Evolutionary conservation across 2,113 vertebrate genomes (phyloP).

Genomic region (Xyrauchen texanus): DNA sequence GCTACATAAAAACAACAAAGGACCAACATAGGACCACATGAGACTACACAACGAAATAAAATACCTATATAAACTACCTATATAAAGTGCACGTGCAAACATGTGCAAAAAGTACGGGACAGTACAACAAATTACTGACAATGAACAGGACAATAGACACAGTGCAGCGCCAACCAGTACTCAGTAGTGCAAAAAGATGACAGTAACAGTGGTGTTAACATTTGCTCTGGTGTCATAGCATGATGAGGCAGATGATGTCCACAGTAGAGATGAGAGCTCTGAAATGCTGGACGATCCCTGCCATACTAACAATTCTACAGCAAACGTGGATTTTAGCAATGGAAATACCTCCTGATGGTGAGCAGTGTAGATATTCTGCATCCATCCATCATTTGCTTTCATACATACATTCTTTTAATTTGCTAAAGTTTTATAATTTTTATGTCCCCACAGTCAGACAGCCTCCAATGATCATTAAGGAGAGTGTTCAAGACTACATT

Average conservation of each 20-base stretch:
- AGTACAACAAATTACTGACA: no score
- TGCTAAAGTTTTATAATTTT: not conserved
- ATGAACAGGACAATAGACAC: no score
- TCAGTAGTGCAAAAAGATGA: no score
- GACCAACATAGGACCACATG: no score
- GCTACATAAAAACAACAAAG: no score
- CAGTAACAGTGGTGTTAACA: not conserved
- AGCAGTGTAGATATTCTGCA: constrained; percentile 48
- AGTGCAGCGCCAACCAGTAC: no score
- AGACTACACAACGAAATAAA: no score
- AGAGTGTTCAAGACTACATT: constrained; percentile 92
- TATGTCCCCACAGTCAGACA: constrained; percentile 82
- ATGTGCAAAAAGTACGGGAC: no score
- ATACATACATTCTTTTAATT: not conserved
- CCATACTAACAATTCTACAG: constrained; percentile 68
- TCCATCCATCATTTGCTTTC: not conserved
- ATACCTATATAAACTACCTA: no score
- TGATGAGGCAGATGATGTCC: constrained; percentile 53
- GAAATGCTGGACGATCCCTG: constrained; percentile 51
- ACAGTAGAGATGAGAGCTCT: constrained; percentile 74
- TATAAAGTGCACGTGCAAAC: no score
- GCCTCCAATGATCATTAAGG: constrained; percentile 93
- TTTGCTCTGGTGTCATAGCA: constrained; percentile 34
- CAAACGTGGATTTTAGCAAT: constrained; percentile 76
- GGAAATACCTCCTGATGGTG: constrained; percentile 88